Percentiles rank a stretch among this genome's conserved stretches.
Conservation (phyloP, 1,140 invertebrate species). For the Cydia strobilella region DNA sequence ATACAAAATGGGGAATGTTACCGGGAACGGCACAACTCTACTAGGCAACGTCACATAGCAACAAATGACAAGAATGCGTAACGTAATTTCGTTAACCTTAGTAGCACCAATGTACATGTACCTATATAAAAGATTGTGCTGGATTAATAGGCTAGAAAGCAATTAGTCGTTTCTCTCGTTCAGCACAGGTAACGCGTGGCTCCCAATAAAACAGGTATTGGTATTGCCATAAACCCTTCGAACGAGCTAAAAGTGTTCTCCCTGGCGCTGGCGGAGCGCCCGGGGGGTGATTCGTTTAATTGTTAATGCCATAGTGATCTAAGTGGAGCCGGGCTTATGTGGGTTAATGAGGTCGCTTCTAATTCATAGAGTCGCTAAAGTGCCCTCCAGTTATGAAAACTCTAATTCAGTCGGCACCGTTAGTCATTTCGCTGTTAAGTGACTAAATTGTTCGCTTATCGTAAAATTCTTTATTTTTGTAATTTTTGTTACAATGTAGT, state of each 20-base stretch:
- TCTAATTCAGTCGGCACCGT: slow-evolving; percentile 36
- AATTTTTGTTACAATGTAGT: too few relatives aligned
- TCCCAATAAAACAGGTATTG: slow-evolving; percentile 27
- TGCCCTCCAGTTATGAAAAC: slow-evolving; percentile 57
- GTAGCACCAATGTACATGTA: too few relatives aligned
- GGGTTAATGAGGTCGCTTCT: slow-evolving; percentile 73
- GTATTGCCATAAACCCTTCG: slow-evolving; percentile 31
- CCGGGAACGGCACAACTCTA: too few relatives aligned
- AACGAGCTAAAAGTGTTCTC: slow-evolving; percentile 29
- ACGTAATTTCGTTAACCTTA: too few relatives aligned
- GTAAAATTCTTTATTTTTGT: too few relatives aligned
- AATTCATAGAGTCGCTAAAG: slow-evolving; percentile 67
- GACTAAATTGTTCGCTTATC: not conserved
- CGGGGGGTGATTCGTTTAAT: slow-evolving; percentile 59
- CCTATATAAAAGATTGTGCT: not conserved
- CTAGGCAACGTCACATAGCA: too few relatives aligned
- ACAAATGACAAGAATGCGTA: too few relatives aligned
- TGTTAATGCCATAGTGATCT: slow-evolving; percentile 68
- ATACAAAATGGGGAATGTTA: too few relatives aligned
- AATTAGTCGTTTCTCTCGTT: not conserved
- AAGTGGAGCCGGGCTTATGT: slow-evolving; percentile 57
- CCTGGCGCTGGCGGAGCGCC: slow-evolving; percentile 5
- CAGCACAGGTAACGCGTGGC: slow-evolving; percentile 6
- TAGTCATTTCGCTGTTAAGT: slow-evolving; percentile 40
- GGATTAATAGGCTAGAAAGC: not conserved